Percentiles rank a stretch among this genome's conserved stretches.
phyloP scores from a whole-genome alignment of 2,888 invertebrate species.

The Petrolisthes manimaculis region DNA sequence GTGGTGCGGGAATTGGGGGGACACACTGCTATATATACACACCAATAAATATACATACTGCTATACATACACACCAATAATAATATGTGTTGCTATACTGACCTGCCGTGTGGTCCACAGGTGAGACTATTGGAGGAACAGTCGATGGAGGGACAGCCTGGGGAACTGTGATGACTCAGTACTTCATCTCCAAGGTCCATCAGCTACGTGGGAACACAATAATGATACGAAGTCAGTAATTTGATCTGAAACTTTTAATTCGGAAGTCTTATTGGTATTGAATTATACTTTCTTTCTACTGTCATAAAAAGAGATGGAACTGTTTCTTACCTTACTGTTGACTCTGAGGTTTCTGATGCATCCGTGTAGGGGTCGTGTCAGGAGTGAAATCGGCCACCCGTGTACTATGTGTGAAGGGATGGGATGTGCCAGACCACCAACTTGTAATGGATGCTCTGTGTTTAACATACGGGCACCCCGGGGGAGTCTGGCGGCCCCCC shows the following conservation, averaged over 20 bases:
- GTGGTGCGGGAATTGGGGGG: too few relatives aligned
- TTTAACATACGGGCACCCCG: constrained; percentile 38
- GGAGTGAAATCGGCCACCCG: constrained; percentile 38
- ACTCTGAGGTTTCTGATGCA: constrained; percentile 44
- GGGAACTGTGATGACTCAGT: constrained; percentile 23
- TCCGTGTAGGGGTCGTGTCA: constrained; percentile 27
- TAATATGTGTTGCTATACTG: too few relatives aligned
- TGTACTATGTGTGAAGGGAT: constrained; percentile 28
- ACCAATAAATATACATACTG: too few relatives aligned
- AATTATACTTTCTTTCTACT: too few relatives aligned
- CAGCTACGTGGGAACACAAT: neutral
- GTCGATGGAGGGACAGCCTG: constrained; percentile 27
- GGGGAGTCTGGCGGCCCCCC: constrained; percentile 35
- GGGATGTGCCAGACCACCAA: constrained; percentile 42
- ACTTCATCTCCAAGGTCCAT: constrained; percentile 25
- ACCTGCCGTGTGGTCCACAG: constrained; percentile 46
- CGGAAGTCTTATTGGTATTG: too few relatives aligned
- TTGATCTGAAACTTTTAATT: too few relatives aligned
- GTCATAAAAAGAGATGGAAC: too few relatives aligned
- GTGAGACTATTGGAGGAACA: constrained; percentile 20
- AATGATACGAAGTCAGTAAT: too few relatives aligned
- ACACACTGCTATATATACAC: too few relatives aligned
- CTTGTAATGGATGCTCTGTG: constrained; percentile 31
- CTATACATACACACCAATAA: too few relatives aligned
- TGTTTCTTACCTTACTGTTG: constrained; percentile 32